Percentiles rank a stretch among this genome's conserved stretches.
Evolutionary conservation across 1,140 invertebrate species (phyloP).

Genomic region (Phortica variegata): DNA sequence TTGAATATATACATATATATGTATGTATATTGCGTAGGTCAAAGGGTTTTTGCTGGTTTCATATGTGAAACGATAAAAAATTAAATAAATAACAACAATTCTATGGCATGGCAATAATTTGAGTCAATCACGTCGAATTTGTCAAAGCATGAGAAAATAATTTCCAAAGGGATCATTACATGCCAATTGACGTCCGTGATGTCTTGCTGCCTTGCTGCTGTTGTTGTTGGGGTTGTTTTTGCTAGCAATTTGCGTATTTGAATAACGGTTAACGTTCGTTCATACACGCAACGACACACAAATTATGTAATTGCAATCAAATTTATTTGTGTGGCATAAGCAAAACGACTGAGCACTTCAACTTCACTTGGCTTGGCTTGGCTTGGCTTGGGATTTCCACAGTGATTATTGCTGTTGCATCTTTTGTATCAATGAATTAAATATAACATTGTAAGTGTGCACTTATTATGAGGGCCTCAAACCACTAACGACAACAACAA

Average conservation of each 20-base stretch:
- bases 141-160: slow-evolving; percentile 1
- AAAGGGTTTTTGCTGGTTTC: no score
- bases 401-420: slow-evolving; percentile 31
- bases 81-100: no score
- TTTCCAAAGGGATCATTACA: slow-evolving; percentile 49
- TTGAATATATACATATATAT: slow-evolving; percentile 31
- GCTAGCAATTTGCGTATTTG: slow-evolving; percentile 37
- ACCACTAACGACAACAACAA: no score
- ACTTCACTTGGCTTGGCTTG: no score
- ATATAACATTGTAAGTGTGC: slow-evolving; percentile 19
- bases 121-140: neutral
- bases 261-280: slow-evolving; percentile 49
- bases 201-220: slow-evolving; percentile 2
- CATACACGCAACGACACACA: slow-evolving; percentile 20
- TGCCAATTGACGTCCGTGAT: slow-evolving; percentile 39
- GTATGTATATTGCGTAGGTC: slow-evolving; percentile 6
- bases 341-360: no score
- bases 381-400: no score
- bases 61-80: slow-evolving; percentile 21
- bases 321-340: no score
- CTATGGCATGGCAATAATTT: slow-evolving; percentile 8
- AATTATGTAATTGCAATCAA: slow-evolving; percentile 43
- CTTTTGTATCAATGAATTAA: slow-evolving; percentile 54
- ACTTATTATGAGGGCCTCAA: slow-evolving; percentile 44
- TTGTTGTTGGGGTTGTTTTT: slow-evolving; percentile 32